Percentiles rank a stretch among this genome's conserved stretches.
Evolutionary conservation across 2,113 vertebrate species (phyloP).

Genomic region (Ceyx cyanopectus): DNA sequence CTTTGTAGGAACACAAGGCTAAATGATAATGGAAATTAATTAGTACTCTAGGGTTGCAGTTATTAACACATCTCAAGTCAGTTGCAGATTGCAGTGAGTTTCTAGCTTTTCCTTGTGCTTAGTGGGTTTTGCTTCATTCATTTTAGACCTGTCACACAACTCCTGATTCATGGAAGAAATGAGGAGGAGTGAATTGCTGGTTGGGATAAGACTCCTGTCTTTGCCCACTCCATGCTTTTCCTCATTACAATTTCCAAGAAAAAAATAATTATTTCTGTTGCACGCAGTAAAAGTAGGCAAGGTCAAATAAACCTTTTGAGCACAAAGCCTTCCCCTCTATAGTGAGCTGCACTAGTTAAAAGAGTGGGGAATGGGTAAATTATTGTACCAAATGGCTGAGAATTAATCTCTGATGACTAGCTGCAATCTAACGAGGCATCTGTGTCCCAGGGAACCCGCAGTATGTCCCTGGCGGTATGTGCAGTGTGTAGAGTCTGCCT

Average conservation of each 20-base stretch:
- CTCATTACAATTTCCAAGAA: constrained; percentile 41
- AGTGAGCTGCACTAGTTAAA: constrained; percentile 79
- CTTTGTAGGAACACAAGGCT: neutral
- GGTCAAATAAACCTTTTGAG: constrained; percentile 76
- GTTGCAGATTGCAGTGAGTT: constrained; percentile 2
- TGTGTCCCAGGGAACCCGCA: constrained; percentile 84
- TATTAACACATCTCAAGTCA: constrained; percentile 20
- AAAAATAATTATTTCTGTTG: constrained; percentile 72
- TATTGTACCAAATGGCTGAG: constrained; percentile 87
- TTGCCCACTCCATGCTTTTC: neutral
- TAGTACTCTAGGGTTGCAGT: constrained; percentile 2
- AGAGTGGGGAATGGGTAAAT: constrained; percentile 83
- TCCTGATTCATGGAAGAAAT: neutral
- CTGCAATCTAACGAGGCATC: constrained; percentile 86
- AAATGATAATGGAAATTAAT: constrained; percentile 46
- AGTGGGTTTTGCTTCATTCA: neutral
- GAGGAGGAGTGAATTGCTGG: neutral
- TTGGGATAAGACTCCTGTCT: neutral
- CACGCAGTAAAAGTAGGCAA: constrained; percentile 65
- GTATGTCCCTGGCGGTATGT: constrained; percentile 85
- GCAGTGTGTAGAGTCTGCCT: constrained; percentile 80
- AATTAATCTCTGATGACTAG: constrained; percentile 87
- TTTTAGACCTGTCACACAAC: neutral
- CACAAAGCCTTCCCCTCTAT: constrained; percentile 73
- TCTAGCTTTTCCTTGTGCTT: neutral